Evolutionary conservation across 2,888 invertebrate genomes (phyloP).

Genomic region (Arenicola marina): DNA sequence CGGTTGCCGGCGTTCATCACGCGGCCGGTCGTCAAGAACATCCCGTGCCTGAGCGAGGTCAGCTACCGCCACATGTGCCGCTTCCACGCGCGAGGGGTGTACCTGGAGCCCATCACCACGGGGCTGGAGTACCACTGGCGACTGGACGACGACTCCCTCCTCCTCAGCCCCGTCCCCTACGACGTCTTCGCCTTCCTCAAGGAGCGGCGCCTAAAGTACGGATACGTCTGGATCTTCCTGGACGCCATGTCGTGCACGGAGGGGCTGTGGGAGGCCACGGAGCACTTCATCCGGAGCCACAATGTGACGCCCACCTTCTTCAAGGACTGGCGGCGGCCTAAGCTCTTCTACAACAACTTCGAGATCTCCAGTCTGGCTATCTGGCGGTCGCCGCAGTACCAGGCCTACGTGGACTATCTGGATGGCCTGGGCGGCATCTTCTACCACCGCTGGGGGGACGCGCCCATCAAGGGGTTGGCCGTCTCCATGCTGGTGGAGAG

Average conservation of each 20-base stretch:
- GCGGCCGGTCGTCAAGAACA: constrained; percentile 6
- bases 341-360: constrained; percentile 35
- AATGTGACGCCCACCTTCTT: constrained; percentile 19
- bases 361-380: constrained; percentile 28
- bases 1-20: constrained; percentile 24
- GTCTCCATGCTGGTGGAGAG: constrained; percentile 28
- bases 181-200: constrained; percentile 34
- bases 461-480: constrained; percentile 34
- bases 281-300: constrained; percentile 13
- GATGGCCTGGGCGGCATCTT: constrained; percentile 31
- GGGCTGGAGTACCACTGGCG: constrained; percentile 34
- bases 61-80: constrained; percentile 37
- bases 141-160: constrained; percentile 34
- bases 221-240: constrained; percentile 21
- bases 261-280: constrained; percentile 30
- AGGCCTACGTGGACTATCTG: constrained; percentile 25
- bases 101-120: constrained; percentile 26
- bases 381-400: constrained; percentile 27
- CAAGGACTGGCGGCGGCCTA: constrained; percentile 20
- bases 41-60: constrained; percentile 21
- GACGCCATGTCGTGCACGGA: constrained; percentile 19
- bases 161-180: constrained; percentile 21
- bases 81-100: constrained; percentile 32
- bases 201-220: constrained; percentile 20
- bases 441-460: constrained; percentile 36